Base-by-base conservation (phyloP, 2,797 vertebrate genomes). In the Gallirallus australis region DNA sequence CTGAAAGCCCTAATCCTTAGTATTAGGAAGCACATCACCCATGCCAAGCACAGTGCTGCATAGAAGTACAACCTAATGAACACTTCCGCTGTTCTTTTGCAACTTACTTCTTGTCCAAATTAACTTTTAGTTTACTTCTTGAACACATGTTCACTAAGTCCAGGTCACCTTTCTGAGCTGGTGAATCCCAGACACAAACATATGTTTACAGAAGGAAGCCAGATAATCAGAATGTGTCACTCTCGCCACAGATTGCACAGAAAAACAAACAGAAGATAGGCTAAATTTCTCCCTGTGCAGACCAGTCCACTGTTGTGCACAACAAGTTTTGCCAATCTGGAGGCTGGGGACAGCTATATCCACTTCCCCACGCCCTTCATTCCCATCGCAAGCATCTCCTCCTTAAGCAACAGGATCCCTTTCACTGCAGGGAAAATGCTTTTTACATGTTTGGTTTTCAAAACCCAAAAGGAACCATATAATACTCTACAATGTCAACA, bases 141-240 rank as follows among this genome's bases (percentile, higher is more conserved):
- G 76, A 73, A 45, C 56, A 48, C 3, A 37, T 1, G 9, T 20
- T 63, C 81, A 52, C 39, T 50, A 54, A 86, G 24, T 5, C 11
- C 45, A 56, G 18, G 23, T 40, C 3, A 0, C 13, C n/a, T 8
- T 82, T 31, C 42, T 0, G 0, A 77, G 86, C 56, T 45, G 37
- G 5, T 31, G 31, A 81, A 96, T 37, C 52, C 39, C 50, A 65
- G 50, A 52, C 24, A 35, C n/a, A 77, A 19, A 16, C 7, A 0
- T 19, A 39, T 59, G 12, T 56, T 71, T 31, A 79, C 2, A 78
- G 35, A 92, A 90, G 69, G 52, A 69, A 76, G 27, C 17, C 45
- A 52, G 28, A 66, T 66, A 65, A 92, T 54, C 9, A 72, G 40
- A 69, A 76, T 60, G 52, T 73, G 35, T 70, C 63, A 76, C 18